These are phyloP conservation scores for Pangasius djambal DNA, from an alignment of 2,797 vertebrate species.

Conservation along the genomic window DNA sequence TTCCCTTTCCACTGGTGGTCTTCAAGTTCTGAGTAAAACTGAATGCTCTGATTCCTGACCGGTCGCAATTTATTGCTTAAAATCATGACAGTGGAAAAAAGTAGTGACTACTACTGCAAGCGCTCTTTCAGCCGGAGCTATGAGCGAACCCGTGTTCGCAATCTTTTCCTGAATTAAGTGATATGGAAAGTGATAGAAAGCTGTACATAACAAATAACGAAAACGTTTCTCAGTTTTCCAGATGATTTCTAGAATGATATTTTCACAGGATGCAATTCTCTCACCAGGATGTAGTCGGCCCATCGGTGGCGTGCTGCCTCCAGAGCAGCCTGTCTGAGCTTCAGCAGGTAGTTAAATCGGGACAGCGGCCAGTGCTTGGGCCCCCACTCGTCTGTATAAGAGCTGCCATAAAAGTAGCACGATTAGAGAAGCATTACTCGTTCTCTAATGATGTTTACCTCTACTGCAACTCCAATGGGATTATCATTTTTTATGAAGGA, in stretches of 20 bases:
- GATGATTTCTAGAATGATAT: neutral
- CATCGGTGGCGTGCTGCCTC: conserved; percentile 87
- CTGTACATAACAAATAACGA: neutral
- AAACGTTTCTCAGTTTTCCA: neutral
- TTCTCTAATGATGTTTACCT: neutral
- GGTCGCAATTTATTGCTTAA: too few relatives aligned
- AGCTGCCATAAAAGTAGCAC: conserved; percentile 67
- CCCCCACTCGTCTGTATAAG: conserved; percentile 92
- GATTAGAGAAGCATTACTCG: neutral
- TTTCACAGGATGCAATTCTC: conserved; percentile 10
- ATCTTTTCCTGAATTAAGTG: neutral
- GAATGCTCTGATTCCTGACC: neutral
- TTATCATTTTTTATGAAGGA: neutral
- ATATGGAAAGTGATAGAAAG: neutral
- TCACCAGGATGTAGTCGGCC: conserved; percentile 95
- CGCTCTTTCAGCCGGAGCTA: too few relatives aligned
- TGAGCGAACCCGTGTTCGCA: too few relatives aligned
- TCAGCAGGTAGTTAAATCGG: conserved; percentile 92
- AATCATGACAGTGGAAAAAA: too few relatives aligned
- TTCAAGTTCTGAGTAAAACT: neutral
- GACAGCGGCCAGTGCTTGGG: conserved; percentile 94
- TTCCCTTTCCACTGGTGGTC: neutral
- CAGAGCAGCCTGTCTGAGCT: conserved; percentile 91
- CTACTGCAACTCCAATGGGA: neutral
- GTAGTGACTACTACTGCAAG: too few relatives aligned